Percentiles rank a stretch among this genome's conserved stretches.
Conservation (phyloP, 1,140 invertebrate species). For the Littorina saxatilis region DNA sequence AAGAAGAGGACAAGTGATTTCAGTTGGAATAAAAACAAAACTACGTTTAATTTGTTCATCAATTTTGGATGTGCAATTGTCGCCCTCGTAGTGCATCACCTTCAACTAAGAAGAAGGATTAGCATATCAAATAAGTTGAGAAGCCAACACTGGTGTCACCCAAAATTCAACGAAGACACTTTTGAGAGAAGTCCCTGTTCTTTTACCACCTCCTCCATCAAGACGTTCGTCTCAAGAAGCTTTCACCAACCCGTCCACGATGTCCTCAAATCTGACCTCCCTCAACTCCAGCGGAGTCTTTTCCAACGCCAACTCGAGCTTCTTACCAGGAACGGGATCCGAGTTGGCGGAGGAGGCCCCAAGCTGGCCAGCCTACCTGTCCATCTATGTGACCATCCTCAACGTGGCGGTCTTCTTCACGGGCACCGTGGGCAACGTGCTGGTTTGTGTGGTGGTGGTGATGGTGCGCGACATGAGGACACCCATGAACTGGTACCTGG, state of each 20-base stretch:
- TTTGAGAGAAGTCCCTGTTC: no score
- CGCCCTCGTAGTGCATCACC: no score
- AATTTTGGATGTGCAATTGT: no score
- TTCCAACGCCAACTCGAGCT: background rate
- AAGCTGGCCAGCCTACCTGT: constrained; percentile 85
- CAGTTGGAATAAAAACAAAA: no score
- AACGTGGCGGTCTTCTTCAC: constrained; percentile 90
- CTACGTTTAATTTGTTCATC: no score
- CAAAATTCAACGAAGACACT: no score
- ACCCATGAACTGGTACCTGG: constrained; percentile 94
- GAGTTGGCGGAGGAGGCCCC: background rate
- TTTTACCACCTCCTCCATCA: no score
- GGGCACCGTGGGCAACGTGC: constrained; percentile 90
- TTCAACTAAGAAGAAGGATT: no score
- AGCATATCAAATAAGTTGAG: no score
- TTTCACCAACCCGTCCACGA: background rate
- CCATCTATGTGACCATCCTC: constrained; percentile 86
- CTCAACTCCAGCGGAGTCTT: background rate
- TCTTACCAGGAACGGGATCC: background rate
- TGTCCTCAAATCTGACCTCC: background rate
- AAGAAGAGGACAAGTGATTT: no score
- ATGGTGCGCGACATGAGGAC: constrained; percentile 94
- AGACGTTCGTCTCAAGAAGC: no score
- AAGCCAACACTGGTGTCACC: no score
- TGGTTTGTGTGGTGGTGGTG: constrained; percentile 94